These are phyloP conservation scores for Nymphalis io DNA, from an alignment of 1,140 invertebrate genomes.

Conservation along the genomic window DNA sequence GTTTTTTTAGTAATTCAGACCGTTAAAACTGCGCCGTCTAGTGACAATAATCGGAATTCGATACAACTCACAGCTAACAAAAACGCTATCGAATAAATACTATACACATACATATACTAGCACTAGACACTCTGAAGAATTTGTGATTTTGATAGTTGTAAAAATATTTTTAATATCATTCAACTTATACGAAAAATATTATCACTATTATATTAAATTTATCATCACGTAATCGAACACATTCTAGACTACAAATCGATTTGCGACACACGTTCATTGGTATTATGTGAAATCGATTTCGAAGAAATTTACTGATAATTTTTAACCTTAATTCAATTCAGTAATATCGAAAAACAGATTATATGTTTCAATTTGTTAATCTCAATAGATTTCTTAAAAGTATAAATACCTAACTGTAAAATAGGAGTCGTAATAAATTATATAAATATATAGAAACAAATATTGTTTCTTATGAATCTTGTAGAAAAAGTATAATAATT, in stretches of 20 bases:
- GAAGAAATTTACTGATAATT: background rate
- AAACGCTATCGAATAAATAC: too few species aligned
- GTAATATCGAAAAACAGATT: background rate
- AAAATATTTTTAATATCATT: conserved; percentile 9
- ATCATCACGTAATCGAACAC: conserved; percentile 24
- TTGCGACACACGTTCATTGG: conserved; percentile 10
- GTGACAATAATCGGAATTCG: too few species aligned
- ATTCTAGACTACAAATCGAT: conserved; percentile 21
- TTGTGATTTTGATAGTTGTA: conserved; percentile 14
- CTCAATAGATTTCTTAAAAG: background rate
- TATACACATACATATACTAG: too few species aligned
- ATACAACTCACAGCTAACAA: too few species aligned
- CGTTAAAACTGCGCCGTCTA: too few species aligned
- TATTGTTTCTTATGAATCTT: background rate
- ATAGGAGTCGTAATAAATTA: too few species aligned
- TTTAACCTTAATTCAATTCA: background rate
- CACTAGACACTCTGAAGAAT: too few species aligned
- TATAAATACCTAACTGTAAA: too few species aligned
- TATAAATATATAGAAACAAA: too few species aligned
- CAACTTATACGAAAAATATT: conserved; percentile 4
- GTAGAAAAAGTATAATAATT: background rate
- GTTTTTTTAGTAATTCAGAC: too few species aligned
- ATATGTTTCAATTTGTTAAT: background rate
- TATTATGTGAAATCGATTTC: conserved; percentile 3
- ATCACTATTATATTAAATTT: background rate